Percentiles rank a stretch among this genome's conserved stretches.
Conservation (phyloP, 2,888 invertebrate species). For the Leucophora obtusa region DNA sequence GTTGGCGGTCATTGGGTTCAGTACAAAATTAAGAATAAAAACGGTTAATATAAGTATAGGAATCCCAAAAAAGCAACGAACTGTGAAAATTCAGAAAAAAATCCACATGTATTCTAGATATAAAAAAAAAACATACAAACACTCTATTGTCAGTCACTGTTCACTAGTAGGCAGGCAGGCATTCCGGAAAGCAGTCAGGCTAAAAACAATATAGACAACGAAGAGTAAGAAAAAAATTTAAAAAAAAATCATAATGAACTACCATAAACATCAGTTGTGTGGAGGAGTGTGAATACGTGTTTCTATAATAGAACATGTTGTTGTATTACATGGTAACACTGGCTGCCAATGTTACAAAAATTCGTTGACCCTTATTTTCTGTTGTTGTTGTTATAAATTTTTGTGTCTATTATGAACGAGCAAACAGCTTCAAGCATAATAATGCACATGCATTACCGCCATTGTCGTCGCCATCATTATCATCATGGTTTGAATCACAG, state of each 20-base stretch:
- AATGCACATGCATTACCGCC: constrained; percentile 15
- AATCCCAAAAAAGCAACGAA: constrained; percentile 54
- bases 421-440: constrained; percentile 1
- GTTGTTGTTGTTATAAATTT: neutral
- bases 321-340: neutral
- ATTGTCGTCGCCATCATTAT: constrained; percentile 10
- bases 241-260: constrained; percentile 4
- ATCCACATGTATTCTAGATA: constrained; percentile 15
- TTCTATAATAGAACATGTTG: constrained; percentile 27
- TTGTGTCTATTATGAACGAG: constrained; percentile 14
- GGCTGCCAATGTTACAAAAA: constrained; percentile 38
- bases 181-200: neutral
- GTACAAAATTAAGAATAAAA: constrained; percentile 37
- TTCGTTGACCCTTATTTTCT: constrained; percentile 50
- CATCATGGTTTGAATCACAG: constrained; percentile 27
- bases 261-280: neutral
- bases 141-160: constrained; percentile 26
- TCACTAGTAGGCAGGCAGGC: neutral
- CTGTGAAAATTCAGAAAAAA: constrained; percentile 38
- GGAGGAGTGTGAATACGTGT: constrained; percentile 21
- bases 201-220: constrained; percentile 3
- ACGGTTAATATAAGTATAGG: constrained; percentile 4
- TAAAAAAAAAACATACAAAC: neutral
- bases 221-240: neutral
- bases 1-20: constrained; percentile 66